phyloP scores from a whole-genome alignment of 2,888 invertebrate species.

The Leptinotarsa tumamoca region DNA sequence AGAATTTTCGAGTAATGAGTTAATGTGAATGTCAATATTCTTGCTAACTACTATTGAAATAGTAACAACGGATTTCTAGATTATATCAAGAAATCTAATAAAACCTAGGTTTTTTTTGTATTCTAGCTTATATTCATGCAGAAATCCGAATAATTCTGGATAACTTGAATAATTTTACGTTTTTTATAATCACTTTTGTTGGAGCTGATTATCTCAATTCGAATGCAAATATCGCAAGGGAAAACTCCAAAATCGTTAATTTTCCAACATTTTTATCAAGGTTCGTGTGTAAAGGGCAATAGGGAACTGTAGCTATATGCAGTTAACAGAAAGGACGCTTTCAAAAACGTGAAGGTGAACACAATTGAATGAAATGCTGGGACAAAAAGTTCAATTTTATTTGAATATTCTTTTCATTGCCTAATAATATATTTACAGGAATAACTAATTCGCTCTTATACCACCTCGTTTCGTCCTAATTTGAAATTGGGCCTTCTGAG shows the following conservation, averaged over 20 bases:
- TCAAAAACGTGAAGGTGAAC: background rate
- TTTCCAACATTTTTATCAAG: background rate
- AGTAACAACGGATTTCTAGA: too few species aligned
- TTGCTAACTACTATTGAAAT: too few species aligned
- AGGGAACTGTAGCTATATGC: background rate
- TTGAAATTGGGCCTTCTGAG: too few species aligned
- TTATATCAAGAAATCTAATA: background rate
- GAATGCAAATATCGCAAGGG: constrained; percentile 33
- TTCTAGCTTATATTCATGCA: background rate
- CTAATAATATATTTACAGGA: too few species aligned
- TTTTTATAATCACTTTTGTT: constrained; percentile 35
- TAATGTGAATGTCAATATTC: too few species aligned
- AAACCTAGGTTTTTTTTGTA: background rate
- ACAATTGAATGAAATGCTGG: background rate
- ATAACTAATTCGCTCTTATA: too few species aligned
- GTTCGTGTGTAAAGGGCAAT: background rate
- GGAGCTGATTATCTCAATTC: constrained; percentile 35
- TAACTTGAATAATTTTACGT: constrained; percentile 37
- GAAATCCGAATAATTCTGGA: background rate
- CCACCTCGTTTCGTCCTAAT: too few species aligned
- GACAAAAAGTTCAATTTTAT: background rate
- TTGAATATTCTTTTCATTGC: background rate
- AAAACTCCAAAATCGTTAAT: background rate
- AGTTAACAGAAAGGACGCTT: background rate
- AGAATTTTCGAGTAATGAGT: too few species aligned